phyloP scores from a whole-genome alignment of 1,140 invertebrate species.

The Sipha flava region DNA sequence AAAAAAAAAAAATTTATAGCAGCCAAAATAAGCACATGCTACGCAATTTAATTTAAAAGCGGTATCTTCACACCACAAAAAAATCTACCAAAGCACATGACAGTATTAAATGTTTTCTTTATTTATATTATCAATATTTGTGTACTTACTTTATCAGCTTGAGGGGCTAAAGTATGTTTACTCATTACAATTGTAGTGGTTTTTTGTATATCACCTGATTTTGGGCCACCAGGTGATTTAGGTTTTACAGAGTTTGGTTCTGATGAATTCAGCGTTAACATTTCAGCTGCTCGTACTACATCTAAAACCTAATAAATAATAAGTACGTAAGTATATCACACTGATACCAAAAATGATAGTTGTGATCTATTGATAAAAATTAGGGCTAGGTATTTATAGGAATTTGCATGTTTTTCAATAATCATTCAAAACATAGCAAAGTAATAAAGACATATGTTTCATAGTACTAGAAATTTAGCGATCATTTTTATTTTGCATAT shows the following conservation, averaged over 20 bases:
- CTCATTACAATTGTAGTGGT: slow-evolving; percentile 91
- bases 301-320: slow-evolving; percentile 60
- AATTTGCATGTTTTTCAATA: too few species aligned
- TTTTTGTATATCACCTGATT: slow-evolving; percentile 61
- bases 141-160: slow-evolving; percentile 34
- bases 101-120: background rate
- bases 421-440: too few species aligned
- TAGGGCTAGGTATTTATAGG: too few species aligned
- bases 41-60: slow-evolving; percentile 14
- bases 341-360: too few species aligned
- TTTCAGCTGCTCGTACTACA: slow-evolving; percentile 78
- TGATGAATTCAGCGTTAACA: slow-evolving; percentile 55
- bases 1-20: slow-evolving; percentile 1
- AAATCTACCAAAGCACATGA: slow-evolving; percentile 18
- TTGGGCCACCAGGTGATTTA: slow-evolving; percentile 62
- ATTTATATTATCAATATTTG: background rate
- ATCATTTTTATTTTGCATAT: too few species aligned
- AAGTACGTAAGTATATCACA: background rate
- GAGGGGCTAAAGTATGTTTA: slow-evolving; percentile 69
- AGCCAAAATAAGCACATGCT: slow-evolving; percentile 32
- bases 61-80: slow-evolving; percentile 15
- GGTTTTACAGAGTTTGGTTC: slow-evolving; percentile 52
- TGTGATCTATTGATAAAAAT: too few species aligned
- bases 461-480: too few species aligned
- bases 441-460: too few species aligned